Evolutionary conservation across 2,113 vertebrate genomes (phyloP).

Genomic region (Syrmaticus mikado): DNA sequence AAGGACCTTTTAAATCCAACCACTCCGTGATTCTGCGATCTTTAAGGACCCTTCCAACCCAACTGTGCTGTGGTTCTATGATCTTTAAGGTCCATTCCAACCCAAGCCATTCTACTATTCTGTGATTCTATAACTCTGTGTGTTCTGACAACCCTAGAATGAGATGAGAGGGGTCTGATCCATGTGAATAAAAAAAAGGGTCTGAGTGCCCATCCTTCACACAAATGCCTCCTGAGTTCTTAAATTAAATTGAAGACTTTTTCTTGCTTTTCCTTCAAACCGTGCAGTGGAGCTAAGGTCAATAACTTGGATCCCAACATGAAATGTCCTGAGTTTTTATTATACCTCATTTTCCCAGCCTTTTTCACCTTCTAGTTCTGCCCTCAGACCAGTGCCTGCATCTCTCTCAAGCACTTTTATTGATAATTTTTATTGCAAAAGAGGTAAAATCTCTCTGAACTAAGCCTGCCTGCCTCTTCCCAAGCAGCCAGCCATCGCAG

Average conservation of each 20-base stretch:
- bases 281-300: background rate
- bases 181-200: background rate
- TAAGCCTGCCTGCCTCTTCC: background rate
- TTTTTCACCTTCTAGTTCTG: background rate
- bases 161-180: background rate
- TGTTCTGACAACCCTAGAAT: background rate
- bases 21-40: too few species aligned
- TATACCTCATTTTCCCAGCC: background rate
- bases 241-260: background rate
- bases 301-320: background rate
- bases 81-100: too few species aligned
- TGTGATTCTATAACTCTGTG: too few species aligned
- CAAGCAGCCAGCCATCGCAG: rapidly evolving
- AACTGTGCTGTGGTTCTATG: too few species aligned
- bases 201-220: background rate
- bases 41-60: too few species aligned
- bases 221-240: background rate
- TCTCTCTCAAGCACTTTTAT: background rate
- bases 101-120: too few species aligned
- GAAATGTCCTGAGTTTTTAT: background rate
- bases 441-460: background rate
- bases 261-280: background rate
- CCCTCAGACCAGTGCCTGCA: background rate
- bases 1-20: too few species aligned
- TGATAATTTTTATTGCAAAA: background rate